A percentile compares a stretch with the other conserved stretches of the same genome.
phyloP scores from a whole-genome alignment of 2,797 vertebrate species.

The Muraenolepis orangiensis region DNA sequence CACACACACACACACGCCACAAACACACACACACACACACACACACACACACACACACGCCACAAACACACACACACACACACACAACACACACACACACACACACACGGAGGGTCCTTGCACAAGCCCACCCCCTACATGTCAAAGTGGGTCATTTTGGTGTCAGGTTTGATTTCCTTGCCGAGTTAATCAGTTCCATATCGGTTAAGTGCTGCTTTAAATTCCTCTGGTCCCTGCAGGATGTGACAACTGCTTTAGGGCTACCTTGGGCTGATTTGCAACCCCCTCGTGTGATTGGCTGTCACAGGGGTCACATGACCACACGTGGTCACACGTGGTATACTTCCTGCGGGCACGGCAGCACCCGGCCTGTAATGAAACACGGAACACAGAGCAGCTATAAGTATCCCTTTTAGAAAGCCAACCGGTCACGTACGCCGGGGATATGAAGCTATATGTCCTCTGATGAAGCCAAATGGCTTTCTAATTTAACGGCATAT shows the following conservation, averaged over 20 bases:
- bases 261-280: conserved; percentile 42
- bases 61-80: not conserved
- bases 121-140: not conserved
- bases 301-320: no score
- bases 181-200: conserved; percentile 66
- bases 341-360: not conserved
- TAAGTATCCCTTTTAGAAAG: conserved; percentile 1
- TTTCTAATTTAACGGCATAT: conserved; percentile 23
- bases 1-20: not conserved
- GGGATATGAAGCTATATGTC: conserved; percentile 8
- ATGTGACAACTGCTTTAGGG: conserved; percentile 44
- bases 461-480: conserved; percentile 20
- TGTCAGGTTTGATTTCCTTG: conserved; percentile 68
- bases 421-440: conserved; percentile 21
- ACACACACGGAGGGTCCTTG: not conserved
- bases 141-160: conserved; percentile 30
- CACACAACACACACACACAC: not conserved
- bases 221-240: conserved; percentile 66
- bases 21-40: not conserved
- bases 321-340: conserved; percentile 7
- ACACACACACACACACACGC: not conserved
- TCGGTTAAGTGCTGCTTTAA: conserved; percentile 69
- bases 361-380: not conserved
- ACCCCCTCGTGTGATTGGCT: conserved; percentile 20
- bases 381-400: not conserved